A percentile compares a stretch with the other conserved stretches of the same genome.
Conservation (phyloP, 2,888 invertebrate genomes). For the Meganola albula region DNA sequence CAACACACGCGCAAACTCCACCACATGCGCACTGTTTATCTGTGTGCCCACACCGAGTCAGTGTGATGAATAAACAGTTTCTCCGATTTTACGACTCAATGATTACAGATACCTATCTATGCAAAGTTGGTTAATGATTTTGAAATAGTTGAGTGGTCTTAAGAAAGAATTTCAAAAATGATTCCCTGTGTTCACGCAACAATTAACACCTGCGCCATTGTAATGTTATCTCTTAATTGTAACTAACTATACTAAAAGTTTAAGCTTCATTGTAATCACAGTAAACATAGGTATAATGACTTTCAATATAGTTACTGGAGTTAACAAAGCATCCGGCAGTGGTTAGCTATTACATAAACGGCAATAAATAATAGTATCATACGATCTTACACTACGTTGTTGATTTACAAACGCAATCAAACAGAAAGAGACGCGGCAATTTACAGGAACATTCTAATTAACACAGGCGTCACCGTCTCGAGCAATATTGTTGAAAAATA, state of each 20-base stretch:
- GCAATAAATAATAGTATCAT: slow-evolving; percentile 15
- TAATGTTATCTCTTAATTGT: slow-evolving; percentile 17
- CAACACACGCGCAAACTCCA: slow-evolving; percentile 39
- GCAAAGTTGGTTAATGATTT: slow-evolving; percentile 63
- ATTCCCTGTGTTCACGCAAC: slow-evolving; percentile 16
- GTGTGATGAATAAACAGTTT: slow-evolving; percentile 75
- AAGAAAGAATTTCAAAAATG: slow-evolving; percentile 27
- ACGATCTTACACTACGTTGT: slow-evolving; percentile 19
- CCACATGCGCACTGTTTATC: slow-evolving; percentile 32
- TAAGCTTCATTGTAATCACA: slow-evolving; percentile 7
- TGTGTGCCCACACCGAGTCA: slow-evolving; percentile 48
- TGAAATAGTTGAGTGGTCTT: slow-evolving; percentile 33
- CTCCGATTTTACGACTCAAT: slow-evolving; percentile 73
- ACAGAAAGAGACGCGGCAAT: slow-evolving; percentile 21
- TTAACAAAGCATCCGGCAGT: slow-evolving; percentile 13
- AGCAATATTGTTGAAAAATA: slow-evolving; percentile 18
- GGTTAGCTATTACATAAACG: slow-evolving; percentile 17
- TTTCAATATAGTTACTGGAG: slow-evolving; percentile 13
- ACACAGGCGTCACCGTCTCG: slow-evolving; percentile 5
- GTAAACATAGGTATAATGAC: slow-evolving; percentile 9
- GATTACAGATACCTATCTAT: slow-evolving; percentile 70
- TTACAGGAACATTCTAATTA: slow-evolving; percentile 33
- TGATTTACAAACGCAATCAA: slow-evolving; percentile 26
- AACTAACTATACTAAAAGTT: slow-evolving; percentile 7
- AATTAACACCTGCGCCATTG: slow-evolving; percentile 18